Percentiles rank a stretch among this genome's conserved stretches.
Conservation (phyloP, 2,797 vertebrate species). For the Platyrinchus mystaceus region DNA sequence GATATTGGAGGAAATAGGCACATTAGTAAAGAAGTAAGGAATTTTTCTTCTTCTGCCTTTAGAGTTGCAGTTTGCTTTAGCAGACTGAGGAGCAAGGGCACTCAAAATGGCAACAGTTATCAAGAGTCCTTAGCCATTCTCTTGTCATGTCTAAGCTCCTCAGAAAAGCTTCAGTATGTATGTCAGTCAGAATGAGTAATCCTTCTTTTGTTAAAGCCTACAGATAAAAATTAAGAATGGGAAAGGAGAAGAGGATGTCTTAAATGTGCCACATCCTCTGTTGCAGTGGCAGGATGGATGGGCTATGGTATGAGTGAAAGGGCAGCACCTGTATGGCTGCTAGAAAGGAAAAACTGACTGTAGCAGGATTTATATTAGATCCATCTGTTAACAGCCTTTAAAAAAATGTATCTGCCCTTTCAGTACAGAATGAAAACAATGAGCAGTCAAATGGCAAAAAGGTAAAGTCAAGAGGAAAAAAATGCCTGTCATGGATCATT, state of each 20-base stretch:
- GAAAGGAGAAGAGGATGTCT: background rate
- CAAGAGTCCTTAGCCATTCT: background rate
- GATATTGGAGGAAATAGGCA: background rate
- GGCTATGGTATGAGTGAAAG: background rate
- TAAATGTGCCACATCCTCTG: background rate
- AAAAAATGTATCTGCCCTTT: slow-evolving; percentile 18
- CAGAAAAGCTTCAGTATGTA: background rate
- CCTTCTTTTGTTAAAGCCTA: background rate
- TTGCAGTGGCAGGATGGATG: background rate
- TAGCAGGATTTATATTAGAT: background rate
- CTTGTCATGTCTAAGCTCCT: background rate
- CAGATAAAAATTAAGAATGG: background rate
- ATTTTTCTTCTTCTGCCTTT: background rate
- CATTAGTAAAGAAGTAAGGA: background rate
- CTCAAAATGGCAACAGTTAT: background rate
- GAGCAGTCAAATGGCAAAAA: slow-evolving; percentile 1
- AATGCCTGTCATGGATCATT: background rate
- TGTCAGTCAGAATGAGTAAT: background rate
- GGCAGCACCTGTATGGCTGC: background rate
- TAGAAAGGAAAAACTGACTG: background rate
- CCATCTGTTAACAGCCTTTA: background rate
- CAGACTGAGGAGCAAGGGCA: background rate
- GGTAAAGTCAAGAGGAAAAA: background rate
- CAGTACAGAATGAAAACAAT: background rate
- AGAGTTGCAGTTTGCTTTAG: background rate